Evolutionary conservation across 2,797 vertebrate genomes (phyloP), one percentile per base, ranked within the genome.

Genomic region (Gallinago stenura): DNA sequence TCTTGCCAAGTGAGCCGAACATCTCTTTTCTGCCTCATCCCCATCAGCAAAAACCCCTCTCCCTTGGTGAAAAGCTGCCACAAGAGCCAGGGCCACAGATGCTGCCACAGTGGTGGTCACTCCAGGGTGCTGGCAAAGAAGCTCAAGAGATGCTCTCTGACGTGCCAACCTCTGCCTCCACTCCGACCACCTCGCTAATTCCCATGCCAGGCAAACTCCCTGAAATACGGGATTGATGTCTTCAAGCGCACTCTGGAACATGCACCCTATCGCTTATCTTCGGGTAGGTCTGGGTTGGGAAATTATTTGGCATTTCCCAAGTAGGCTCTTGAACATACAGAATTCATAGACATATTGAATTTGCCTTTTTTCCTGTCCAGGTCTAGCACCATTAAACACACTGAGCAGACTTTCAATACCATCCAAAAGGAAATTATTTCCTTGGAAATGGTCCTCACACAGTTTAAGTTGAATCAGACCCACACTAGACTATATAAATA

Each of bases 301-400:
- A 93, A 35, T 70, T 90, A 64, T 73, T 77, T 94, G 86, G 86
- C 64, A 4, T 77, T 92, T 79, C 48, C 68, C 75, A 92, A 80
- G 39, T 12, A 80, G 60, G 64, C 37, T 87, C 51, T 60, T 56
- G 70, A 92, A 61, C 51, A 84, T 41, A 84, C 24, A 69, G 56
- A 33, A 73, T 87, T 93, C 83, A 82, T 43, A 95, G 81, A 90
- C 6, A 0, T 84, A 83, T 68, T 0, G 0, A 85, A 92, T 94
- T 91, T 53, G 48, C 83, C 81, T 85, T 93, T 93, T 96, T 96
- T 96, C 95, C 92, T 96, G 81, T 90, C 92, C 93, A 93, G 91
- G 90, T 93, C 84, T 95, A 92, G 75, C 94, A 89, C 88, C 81
- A 69, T 93, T 93, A 94, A 96, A 75, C 50, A 80, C 73, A 95